Evolutionary conservation across 2,113 vertebrate genomes (phyloP).

Genomic region (Rhinogobius similis): DNA sequence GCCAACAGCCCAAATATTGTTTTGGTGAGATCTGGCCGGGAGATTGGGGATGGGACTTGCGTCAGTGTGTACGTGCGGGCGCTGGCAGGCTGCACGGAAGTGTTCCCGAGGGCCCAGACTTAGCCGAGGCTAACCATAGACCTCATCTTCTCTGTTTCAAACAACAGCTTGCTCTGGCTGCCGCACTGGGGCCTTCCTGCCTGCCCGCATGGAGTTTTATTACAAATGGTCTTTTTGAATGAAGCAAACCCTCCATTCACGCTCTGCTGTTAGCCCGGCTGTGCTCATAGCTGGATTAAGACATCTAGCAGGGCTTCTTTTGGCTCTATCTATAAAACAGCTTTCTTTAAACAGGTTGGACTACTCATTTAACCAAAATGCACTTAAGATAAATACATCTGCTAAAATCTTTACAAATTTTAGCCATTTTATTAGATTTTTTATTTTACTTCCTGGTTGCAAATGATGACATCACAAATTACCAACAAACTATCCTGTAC

Average conservation of each 20-base stretch:
- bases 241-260: conserved; percentile 48
- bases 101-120: conserved; percentile 34
- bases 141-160: conserved; percentile 54
- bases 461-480: too few relatives aligned
- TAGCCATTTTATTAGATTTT: too few relatives aligned
- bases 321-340: neutral
- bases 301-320: neutral
- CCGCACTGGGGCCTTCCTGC: neutral
- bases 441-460: too few relatives aligned
- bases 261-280: neutral
- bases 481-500: too few relatives aligned
- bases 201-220: conserved; percentile 28
- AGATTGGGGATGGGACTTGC: conserved; percentile 57
- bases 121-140: conserved; percentile 33
- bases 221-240: conserved; percentile 61
- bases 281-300: conserved; percentile 1
- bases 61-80: conserved; percentile 49
- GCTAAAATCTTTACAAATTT: too few relatives aligned
- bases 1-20: conserved; percentile 64
- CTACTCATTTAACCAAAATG: too few relatives aligned
- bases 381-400: too few relatives aligned
- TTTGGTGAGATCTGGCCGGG: conserved; percentile 62
- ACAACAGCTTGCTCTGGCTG: conserved; percentile 27
- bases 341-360: too few relatives aligned
- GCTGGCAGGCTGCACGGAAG: conserved; percentile 33